Evolutionary conservation across 2,797 vertebrate genomes (phyloP).

Genomic region (Cyprinella venusta): DNA sequence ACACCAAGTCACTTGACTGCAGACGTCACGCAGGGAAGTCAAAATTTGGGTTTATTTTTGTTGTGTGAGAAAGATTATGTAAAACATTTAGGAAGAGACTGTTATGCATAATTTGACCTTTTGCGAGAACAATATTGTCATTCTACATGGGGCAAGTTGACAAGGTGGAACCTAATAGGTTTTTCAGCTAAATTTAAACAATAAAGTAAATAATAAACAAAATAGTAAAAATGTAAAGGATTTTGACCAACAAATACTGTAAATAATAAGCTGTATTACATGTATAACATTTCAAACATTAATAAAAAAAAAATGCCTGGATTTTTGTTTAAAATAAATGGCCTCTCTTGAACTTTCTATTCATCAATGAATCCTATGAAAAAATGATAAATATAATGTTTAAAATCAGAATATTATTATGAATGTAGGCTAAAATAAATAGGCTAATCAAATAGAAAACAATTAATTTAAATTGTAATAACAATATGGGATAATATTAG

Average conservation of each 20-base stretch:
- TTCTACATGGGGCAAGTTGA: not conserved
- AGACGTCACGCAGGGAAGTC: constrained; percentile 17
- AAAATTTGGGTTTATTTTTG: not conserved
- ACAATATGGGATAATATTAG: not conserved
- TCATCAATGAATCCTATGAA: not conserved
- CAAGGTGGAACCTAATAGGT: no score
- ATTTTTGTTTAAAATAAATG: not conserved
- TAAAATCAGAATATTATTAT: no score
- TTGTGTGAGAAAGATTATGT: not conserved
- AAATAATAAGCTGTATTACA: not conserved
- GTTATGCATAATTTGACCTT: not conserved
- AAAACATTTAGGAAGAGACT: not conserved
- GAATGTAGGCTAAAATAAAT: not conserved
- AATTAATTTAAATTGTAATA: not conserved
- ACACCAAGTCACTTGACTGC: not conserved
- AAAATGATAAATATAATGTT: no score
- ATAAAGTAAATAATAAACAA: not conserved
- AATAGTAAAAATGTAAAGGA: not conserved
- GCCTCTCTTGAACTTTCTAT: no score
- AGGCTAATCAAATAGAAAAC: not conserved
- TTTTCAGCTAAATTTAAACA: not conserved
- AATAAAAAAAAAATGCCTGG: not conserved
- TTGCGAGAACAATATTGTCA: not conserved
- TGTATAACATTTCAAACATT: not conserved
- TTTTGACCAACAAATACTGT: not conserved